phyloP scores from a whole-genome alignment of 2,888 invertebrate species.

The Pyrrhosoma nymphula region DNA sequence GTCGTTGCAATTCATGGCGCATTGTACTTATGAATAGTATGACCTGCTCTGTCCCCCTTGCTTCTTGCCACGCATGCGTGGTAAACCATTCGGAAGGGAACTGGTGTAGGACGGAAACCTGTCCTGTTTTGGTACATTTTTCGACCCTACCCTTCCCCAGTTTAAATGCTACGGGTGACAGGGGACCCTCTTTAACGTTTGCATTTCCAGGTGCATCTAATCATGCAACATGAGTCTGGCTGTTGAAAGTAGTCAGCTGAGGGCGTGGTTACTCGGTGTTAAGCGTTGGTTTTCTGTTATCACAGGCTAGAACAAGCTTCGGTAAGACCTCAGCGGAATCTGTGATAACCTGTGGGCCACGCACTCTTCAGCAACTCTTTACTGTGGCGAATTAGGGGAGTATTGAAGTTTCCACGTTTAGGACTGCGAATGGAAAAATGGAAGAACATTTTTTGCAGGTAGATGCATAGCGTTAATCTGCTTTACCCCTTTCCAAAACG shows the following conservation, averaged over 20 bases:
- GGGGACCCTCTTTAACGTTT: neutral
- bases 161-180: neutral
- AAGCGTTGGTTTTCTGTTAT: too few relatives aligned
- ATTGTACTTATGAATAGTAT: neutral
- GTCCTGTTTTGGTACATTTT: neutral
- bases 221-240: neutral
- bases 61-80: neutral
- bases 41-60: neutral
- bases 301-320: too few relatives aligned
- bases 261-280: neutral
- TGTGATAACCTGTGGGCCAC: too few relatives aligned
- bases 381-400: neutral
- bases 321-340: too few relatives aligned
- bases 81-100: neutral
- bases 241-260: neutral
- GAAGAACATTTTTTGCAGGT: too few relatives aligned
- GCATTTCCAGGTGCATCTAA: neutral
- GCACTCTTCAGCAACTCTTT: neutral
- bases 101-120: neutral
- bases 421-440: too few relatives aligned
- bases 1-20: neutral
- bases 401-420: neutral
- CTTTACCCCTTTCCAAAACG: too few relatives aligned
- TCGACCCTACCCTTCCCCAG: neutral
- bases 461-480: too few relatives aligned